phyloP scores from a whole-genome alignment of 2,888 invertebrate species.

The Sesamia inferens region DNA sequence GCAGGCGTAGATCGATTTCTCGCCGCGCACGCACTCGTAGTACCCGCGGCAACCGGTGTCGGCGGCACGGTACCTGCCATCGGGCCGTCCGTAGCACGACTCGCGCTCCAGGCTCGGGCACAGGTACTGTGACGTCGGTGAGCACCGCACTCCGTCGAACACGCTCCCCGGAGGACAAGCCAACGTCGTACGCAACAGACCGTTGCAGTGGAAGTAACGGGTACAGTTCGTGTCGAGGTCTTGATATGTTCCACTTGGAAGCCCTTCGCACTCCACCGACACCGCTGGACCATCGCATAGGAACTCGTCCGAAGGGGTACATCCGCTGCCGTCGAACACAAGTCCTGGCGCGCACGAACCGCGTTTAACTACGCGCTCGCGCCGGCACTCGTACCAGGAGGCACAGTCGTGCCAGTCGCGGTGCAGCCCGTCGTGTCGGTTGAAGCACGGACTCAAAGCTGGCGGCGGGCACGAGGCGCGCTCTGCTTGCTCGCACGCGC shows the following conservation, averaged over 20 bases:
- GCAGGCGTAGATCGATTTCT: conserved; percentile 90
- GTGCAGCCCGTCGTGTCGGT: conserved; percentile 83
- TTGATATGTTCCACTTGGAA: conserved; percentile 89
- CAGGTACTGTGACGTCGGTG: conserved; percentile 74
- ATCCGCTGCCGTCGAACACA: conserved; percentile 87
- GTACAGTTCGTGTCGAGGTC: conserved; percentile 88
- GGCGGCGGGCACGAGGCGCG: conserved; percentile 85
- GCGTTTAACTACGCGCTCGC: conserved; percentile 82
- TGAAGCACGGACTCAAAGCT: conserved; percentile 85
- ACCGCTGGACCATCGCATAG: conserved; percentile 86
- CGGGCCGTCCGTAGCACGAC: conserved; percentile 87
- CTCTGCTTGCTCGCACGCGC: conserved; percentile 86
- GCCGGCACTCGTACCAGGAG: conserved; percentile 87
- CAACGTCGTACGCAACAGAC: conserved; percentile 80
- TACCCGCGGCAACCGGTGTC: conserved; percentile 90
- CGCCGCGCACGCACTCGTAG: conserved; percentile 89
- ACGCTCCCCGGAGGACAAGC: conserved; percentile 81
- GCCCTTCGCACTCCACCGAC: conserved; percentile 82
- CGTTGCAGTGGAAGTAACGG: conserved; percentile 88
- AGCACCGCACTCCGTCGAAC: conserved; percentile 86
- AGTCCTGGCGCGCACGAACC: conserved; percentile 85
- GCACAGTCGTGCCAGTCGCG: conserved; percentile 86
- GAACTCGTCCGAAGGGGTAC: conserved; percentile 80
- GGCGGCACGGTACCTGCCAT: conserved; percentile 89
- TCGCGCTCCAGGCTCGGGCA: conserved; percentile 87